These are phyloP conservation scores for Polypterus bichir DNA, from an alignment of 2,113 vertebrate genomes.

Conservation along the genomic window DNA sequence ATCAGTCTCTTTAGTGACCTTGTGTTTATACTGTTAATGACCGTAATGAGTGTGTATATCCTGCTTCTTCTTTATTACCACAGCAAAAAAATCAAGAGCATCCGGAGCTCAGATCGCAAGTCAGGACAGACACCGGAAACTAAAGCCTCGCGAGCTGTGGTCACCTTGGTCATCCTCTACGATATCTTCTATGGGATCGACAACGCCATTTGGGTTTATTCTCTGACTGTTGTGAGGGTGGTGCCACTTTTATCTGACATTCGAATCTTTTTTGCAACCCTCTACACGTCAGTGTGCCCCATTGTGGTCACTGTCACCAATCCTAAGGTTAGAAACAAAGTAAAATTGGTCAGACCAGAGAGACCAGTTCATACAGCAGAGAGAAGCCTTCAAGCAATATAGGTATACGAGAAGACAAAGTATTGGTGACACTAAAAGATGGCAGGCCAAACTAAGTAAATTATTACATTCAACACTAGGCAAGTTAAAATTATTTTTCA, in stretches of 20 bases:
- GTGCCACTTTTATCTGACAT: slow-evolving; percentile 50
- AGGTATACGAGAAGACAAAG: no score
- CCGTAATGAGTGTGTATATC: slow-evolving; percentile 50
- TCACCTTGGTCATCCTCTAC: slow-evolving; percentile 55
- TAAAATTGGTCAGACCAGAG: neutral
- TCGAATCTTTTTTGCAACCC: slow-evolving; percentile 60
- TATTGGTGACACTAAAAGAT: no score
- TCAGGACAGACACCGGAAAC: slow-evolving; percentile 31
- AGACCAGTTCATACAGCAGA: no score
- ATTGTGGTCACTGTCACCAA: slow-evolving; percentile 54
- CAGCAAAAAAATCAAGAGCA: slow-evolving; percentile 31
- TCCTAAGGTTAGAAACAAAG: slow-evolving; percentile 48
- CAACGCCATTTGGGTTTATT: slow-evolving; percentile 62
- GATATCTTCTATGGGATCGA: slow-evolving; percentile 56
- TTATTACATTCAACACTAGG: no score
- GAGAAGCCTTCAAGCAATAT: no score
- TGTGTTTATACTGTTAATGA: slow-evolving; percentile 48
- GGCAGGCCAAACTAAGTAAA: no score
- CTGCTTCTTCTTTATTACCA: slow-evolving; percentile 47
- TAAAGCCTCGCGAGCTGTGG: slow-evolving; percentile 49
- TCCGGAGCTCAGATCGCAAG: slow-evolving; percentile 28
- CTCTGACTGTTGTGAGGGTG: slow-evolving; percentile 51
- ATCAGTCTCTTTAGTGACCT: slow-evolving; percentile 46
- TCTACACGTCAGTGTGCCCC: slow-evolving; percentile 51
- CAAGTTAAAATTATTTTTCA: no score